Conservation (phyloP, 2,888 invertebrate genomes). For the Hydriomena furcata region DNA sequence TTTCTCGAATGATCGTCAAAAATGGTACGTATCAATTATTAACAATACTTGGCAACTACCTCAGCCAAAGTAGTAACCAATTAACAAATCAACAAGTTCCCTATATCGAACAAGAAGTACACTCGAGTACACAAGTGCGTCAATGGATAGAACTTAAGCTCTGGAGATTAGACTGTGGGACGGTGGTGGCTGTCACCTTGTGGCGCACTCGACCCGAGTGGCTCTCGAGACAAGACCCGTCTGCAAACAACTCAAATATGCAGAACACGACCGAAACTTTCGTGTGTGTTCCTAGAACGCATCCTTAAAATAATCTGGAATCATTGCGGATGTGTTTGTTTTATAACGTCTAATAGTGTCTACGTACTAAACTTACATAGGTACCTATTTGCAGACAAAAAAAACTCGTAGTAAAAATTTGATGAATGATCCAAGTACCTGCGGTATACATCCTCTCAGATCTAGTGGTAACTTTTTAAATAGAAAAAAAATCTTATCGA, state of each 20-base stretch:
- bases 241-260: conserved; percentile 74
- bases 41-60: background rate
- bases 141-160: conserved; percentile 62
- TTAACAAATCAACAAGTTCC: conserved; percentile 37
- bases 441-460: too few species aligned
- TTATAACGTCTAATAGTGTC: too few species aligned
- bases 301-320: conserved; percentile 27
- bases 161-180: conserved; percentile 71
- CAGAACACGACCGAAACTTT: conserved; percentile 48
- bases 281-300: conserved; percentile 27
- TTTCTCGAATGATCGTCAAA: too few species aligned
- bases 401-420: too few species aligned
- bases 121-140: conserved; percentile 48
- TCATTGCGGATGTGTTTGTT: conserved; percentile 21
- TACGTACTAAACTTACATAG: too few species aligned
- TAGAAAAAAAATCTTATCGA: too few species aligned
- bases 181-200: conserved; percentile 68
- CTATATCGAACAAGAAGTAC: conserved; percentile 30
- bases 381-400: too few species aligned
- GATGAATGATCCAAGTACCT: too few species aligned
- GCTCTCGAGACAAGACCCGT: conserved; percentile 52
- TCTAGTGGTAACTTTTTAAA: too few species aligned
- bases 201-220: conserved; percentile 70
- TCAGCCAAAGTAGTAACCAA: conserved; percentile 10
- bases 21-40: too few species aligned